Evolutionary conservation across 2,113 vertebrate genomes (phyloP).

Genomic region (Myrmecophaga tridactyla): DNA sequence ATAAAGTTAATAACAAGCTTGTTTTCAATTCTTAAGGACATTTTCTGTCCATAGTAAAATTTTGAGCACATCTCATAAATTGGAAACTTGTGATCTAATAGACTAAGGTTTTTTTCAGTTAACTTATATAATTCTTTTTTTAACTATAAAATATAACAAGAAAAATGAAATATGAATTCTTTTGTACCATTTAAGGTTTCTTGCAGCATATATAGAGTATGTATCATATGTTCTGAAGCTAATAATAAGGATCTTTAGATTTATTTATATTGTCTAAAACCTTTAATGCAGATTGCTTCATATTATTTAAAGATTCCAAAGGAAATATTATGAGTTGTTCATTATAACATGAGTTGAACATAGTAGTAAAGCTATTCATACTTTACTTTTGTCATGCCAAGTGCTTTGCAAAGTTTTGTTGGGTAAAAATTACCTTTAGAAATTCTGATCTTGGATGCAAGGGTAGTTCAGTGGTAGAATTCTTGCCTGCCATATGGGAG

Average conservation of each 20-base stretch:
- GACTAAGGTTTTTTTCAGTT: background rate
- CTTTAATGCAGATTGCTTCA: background rate
- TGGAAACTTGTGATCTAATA: background rate
- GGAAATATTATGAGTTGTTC: slow-evolving; percentile 29
- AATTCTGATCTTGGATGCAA: too few species aligned
- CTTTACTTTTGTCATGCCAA: slow-evolving; percentile 60
- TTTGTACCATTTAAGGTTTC: background rate
- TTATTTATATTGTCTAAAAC: background rate
- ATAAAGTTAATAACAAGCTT: background rate
- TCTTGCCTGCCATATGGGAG: too few species aligned
- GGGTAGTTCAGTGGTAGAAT: too few species aligned
- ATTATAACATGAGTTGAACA: background rate
- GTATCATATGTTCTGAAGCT: background rate
- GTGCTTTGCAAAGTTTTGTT: slow-evolving; percentile 15
- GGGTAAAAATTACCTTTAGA: background rate
- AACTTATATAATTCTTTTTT: background rate
- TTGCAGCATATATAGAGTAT: background rate
- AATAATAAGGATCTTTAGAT: slow-evolving; percentile 12
- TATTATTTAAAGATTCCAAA: slow-evolving; percentile 35
- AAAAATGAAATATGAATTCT: background rate
- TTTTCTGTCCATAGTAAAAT: background rate
- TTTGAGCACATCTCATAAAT: background rate
- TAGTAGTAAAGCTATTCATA: slow-evolving; percentile 29
- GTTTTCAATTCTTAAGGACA: background rate
- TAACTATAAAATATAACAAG: background rate